Evolutionary conservation across 1,140 invertebrate genomes (phyloP).

Genomic region (Sminthurides bifidus): DNA sequence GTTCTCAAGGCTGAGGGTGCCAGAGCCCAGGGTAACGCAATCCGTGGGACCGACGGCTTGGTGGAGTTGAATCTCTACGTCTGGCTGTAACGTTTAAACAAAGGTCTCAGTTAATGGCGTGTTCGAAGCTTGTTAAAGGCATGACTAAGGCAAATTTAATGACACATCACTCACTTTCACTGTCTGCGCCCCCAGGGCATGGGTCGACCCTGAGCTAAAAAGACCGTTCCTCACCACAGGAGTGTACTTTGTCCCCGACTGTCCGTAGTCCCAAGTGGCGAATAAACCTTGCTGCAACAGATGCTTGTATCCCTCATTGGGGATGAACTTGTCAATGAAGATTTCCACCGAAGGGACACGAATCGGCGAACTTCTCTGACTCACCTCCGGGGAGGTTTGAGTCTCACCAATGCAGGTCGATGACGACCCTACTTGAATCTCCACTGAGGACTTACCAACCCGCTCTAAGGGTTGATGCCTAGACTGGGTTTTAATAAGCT

Average conservation of each 20-base stretch:
- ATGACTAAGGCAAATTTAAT: too few species aligned
- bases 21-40: constrained; percentile 2
- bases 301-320: background rate
- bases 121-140: too few species aligned
- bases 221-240: constrained; percentile 11
- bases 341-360: too few species aligned
- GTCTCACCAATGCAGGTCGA: background rate
- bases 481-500: constrained; percentile 2
- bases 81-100: background rate
- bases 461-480: background rate
- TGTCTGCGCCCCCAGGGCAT: background rate
- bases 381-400: background rate
- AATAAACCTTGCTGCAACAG: background rate
- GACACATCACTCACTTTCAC: too few species aligned
- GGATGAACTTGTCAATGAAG: constrained; percentile 12
- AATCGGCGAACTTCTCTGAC: too few species aligned
- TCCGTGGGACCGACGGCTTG: constrained; percentile 10
- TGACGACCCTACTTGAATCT: background rate
- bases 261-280: constrained; percentile 12
- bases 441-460: background rate
- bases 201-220: constrained; percentile 7
- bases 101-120: background rate
- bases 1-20: background rate
- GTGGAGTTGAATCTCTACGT: constrained; percentile 9
- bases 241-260: constrained; percentile 7